phyloP scores from a whole-genome alignment of 2,797 vertebrate genomes.

The Diglossa cyanea region DNA sequence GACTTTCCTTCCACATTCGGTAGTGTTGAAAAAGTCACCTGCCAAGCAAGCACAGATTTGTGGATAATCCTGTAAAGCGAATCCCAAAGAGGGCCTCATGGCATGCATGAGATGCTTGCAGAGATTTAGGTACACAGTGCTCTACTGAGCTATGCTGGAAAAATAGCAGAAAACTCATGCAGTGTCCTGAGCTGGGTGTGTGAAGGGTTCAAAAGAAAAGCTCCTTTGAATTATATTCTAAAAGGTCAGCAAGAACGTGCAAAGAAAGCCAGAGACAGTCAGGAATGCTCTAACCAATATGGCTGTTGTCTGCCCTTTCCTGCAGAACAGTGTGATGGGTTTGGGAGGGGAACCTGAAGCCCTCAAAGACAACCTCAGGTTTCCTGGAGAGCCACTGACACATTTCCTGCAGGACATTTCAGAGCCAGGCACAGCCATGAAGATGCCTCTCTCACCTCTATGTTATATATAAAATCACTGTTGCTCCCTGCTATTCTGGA shows the following conservation, averaged over 20 bases:
- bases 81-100: not conserved
- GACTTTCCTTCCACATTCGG: not conserved
- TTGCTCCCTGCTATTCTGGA: not conserved
- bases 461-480: not conserved
- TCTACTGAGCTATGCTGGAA: not conserved
- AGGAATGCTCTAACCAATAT: not conserved
- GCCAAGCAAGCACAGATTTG: not conserved
- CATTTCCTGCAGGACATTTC: not conserved
- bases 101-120: not conserved
- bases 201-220: not conserved
- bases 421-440: not conserved
- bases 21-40: not conserved
- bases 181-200: not conserved
- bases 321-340: not conserved
- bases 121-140: not conserved
- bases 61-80: not conserved
- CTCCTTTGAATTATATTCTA: not conserved
- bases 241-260: not conserved
- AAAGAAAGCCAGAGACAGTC: not conserved
- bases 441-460: not conserved
- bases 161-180: not conserved
- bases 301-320: not conserved
- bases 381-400: not conserved
- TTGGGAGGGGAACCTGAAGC: not conserved
- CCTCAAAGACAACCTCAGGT: not conserved